phyloP scores from a whole-genome alignment of 2,888 invertebrate species.

The Lacanobia wlatinum region DNA sequence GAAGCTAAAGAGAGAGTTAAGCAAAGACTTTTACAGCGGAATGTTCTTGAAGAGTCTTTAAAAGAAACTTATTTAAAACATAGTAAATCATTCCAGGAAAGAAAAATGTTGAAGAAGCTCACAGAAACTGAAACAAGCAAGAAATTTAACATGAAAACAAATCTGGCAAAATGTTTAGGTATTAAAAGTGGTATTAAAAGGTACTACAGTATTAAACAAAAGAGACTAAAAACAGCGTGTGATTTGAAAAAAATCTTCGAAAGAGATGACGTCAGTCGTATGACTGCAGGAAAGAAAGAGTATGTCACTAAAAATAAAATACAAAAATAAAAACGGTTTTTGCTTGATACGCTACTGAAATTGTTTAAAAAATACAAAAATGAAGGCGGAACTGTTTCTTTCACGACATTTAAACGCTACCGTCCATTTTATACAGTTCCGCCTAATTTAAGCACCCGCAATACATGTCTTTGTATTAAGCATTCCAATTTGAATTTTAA shows the following conservation, averaged over 20 bases:
- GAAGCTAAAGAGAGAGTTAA: too few species aligned
- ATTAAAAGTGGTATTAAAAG: background rate
- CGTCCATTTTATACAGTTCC: constrained; percentile 31
- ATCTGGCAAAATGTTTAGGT: background rate
- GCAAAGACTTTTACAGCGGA: background rate
- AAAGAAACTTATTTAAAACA: background rate
- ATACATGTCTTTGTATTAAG: constrained; percentile 37
- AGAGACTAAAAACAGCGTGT: background rate
- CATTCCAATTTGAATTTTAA: constrained; percentile 29
- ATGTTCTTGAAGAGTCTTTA: background rate
- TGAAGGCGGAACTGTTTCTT: constrained; percentile 22
- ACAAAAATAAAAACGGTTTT: constrained; percentile 18
- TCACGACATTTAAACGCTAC: constrained; percentile 30
- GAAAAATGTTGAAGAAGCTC: background rate
- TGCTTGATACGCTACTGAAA: constrained; percentile 6
- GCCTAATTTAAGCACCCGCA: constrained; percentile 22
- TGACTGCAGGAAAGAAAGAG: background rate
- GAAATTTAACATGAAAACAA: background rate
- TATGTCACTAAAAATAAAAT: constrained; percentile 23
- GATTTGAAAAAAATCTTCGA: too few species aligned
- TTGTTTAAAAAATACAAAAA: constrained; percentile 12
- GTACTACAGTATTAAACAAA: background rate
- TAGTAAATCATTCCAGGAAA: background rate
- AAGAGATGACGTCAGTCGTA: too few species aligned
- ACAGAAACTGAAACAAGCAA: background rate